Percentiles rank a stretch among this genome's conserved stretches.
phyloP scores from a whole-genome alignment of 2,113 vertebrate genomes.

The Gulo gulo region DNA sequence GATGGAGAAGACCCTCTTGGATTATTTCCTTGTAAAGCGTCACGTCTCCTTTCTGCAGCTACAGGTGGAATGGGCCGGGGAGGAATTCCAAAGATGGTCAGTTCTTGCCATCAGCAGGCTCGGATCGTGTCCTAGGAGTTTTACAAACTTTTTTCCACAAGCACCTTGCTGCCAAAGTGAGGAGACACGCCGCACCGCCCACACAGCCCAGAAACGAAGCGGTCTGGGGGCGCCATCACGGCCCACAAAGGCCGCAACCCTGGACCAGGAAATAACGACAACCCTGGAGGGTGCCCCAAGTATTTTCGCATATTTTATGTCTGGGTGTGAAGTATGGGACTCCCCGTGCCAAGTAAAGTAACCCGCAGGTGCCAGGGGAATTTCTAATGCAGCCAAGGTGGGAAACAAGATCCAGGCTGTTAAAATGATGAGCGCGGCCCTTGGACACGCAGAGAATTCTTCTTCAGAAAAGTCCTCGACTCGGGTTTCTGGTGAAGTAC shows the following conservation, averaged over 20 bases:
- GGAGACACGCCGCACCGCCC: rapidly evolving
- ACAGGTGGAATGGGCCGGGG: neutral
- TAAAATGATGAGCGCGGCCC: neutral
- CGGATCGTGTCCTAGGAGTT: neutral
- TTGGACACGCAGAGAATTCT: neutral
- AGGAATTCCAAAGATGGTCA: neutral
- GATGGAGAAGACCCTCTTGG: neutral
- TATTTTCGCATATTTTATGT: neutral
- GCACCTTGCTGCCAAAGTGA: neutral
- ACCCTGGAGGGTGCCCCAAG: neutral
- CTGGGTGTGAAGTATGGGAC: neutral
- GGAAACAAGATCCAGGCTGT: neutral
- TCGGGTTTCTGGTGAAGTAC: neutral
- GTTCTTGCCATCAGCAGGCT: neutral
- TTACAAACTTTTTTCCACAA: neutral
- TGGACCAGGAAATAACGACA: neutral
- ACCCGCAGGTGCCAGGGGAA: neutral
- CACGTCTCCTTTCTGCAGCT: neutral
- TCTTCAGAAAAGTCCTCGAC: neutral
- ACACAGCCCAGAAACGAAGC: neutral
- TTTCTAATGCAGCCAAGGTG: neutral
- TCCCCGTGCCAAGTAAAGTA: neutral
- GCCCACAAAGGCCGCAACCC: neutral
- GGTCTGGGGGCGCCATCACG: neutral
- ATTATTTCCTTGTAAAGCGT: neutral